Base-by-base conservation (phyloP, 2,113 vertebrate genomes). In the Gambusia affinis region DNA sequence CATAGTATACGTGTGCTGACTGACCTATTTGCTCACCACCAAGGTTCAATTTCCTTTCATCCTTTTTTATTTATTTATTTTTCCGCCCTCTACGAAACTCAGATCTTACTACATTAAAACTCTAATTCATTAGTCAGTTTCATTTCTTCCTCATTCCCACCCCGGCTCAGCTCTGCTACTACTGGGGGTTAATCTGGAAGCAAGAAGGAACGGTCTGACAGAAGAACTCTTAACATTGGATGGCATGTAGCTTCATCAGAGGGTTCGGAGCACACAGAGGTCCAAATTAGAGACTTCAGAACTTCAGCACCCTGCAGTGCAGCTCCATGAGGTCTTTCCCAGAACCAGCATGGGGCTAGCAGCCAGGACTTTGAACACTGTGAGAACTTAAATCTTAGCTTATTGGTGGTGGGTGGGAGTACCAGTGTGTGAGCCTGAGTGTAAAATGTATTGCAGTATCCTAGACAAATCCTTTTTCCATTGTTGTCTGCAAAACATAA, bases 321-420 rank as follows among this genome's bases (percentile, higher is more conserved):
- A 42, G 51, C 72, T 64, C 30, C 29, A 27, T 17, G 42, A 62
- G 19, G 68, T 4, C 29, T 22, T 69, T 60, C 17, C 73, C 65
- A 11, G 1, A 70, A 24, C 64, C 65, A 63, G 68, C 14, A 66
- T 10, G 7, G 69, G 70, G 42, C 24, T 54, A 69, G 75, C 39
- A 27, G 31, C 12, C 2, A 65, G 39, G 68, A 76, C 76, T 79
- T 44, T 85, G 62, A 82, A 81, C 14, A 42, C 39, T 42, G 51
- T 73, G 51, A 63, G 61, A 68, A 61, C 6, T 33, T 31, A 67
- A 68, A 8, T 15, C 44, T 44, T 22, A 77, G 72, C 37, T 10
- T 79, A 12, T 47, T 35, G 31, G 68, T 17, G 31, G 29, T 33
- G 67, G n/a, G 27, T 68, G 44, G 33, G 31, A 7, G 22, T 4